Conservation (phyloP, 2,113 vertebrate species). For the Hippocampus comes region DNA sequence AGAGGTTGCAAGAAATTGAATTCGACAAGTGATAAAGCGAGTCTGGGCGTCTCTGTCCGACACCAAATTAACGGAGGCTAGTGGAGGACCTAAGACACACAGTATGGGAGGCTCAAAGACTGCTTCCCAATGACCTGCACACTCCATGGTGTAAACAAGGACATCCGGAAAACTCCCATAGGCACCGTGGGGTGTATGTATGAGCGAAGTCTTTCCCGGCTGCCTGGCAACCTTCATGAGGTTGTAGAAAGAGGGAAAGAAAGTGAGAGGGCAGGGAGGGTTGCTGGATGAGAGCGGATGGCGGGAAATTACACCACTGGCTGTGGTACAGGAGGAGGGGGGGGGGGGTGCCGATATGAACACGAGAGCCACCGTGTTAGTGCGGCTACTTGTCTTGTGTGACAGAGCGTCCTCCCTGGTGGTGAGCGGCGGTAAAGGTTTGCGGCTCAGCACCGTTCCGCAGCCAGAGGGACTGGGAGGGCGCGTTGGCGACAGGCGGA, state of each 20-base stretch:
- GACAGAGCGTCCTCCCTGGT: constrained; percentile 55
- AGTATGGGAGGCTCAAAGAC: constrained; percentile 48
- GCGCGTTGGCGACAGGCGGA: constrained; percentile 63
- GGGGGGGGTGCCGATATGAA: constrained; percentile 41
- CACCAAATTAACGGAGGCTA: constrained; percentile 47
- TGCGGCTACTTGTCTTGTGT: constrained; percentile 40
- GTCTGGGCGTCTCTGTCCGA: constrained; percentile 26
- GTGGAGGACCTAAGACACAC: constrained; percentile 39
- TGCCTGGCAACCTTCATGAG: constrained; percentile 68
- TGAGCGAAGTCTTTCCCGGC: constrained; percentile 67
- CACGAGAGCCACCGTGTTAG: constrained; percentile 48
- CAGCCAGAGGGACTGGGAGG: constrained; percentile 58
- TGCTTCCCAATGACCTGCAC: constrained; percentile 55
- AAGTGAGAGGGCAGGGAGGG: constrained; percentile 16
- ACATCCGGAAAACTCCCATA: constrained; percentile 71
- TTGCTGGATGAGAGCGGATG: constrained; percentile 47
- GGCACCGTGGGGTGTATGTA: constrained; percentile 64
- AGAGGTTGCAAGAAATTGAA: not conserved
- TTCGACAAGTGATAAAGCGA: constrained; percentile 2
- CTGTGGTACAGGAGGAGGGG: constrained; percentile 23
- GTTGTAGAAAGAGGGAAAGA: constrained; percentile 46
- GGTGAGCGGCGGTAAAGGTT: constrained; percentile 49
- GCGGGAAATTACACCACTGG: constrained; percentile 66
- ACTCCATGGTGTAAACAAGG: constrained; percentile 71
- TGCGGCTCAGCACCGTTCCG: constrained; percentile 44